Percentiles rank a stretch among this genome's conserved stretches.
Conservation (phyloP, 2,113 vertebrate species). For the Phaetusa simplex region DNA sequence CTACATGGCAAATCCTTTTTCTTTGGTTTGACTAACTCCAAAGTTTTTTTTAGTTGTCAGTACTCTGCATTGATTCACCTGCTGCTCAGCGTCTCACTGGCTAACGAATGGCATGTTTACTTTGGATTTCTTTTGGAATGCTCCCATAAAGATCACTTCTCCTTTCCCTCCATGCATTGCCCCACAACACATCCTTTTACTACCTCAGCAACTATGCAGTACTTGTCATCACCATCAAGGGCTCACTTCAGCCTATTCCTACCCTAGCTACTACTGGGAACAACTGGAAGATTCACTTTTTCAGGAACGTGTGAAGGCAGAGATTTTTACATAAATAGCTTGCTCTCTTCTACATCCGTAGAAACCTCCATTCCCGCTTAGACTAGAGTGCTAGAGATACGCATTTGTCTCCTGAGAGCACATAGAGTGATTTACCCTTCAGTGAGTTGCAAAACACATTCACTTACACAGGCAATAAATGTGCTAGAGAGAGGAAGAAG, state of each 20-base stretch:
- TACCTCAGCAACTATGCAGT: neutral
- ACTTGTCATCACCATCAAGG: neutral
- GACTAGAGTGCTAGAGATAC: neutral
- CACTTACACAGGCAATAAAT: neutral
- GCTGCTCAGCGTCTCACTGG: neutral
- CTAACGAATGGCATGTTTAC: neutral
- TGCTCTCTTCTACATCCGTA: neutral
- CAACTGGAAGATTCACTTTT: neutral
- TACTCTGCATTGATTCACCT: neutral
- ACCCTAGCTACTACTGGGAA: neutral
- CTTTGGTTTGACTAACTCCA: neutral
- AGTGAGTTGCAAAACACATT: neutral
- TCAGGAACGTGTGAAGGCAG: neutral
- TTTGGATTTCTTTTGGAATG: neutral
- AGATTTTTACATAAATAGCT: neutral
- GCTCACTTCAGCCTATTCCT: neutral
- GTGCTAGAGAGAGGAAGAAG: neutral
- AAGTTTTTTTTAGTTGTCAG: neutral
- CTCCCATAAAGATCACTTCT: neutral
- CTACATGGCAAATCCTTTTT: neutral
- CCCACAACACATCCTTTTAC: neutral
- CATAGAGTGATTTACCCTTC: neutral
- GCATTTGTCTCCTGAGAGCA: neutral
- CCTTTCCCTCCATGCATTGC: neutral
- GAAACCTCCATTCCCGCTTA: neutral